A percentile compares a stretch with the other conserved stretches of the same genome.
Conservation (phyloP, 2,797 vertebrate species). For the Cryptoblepharus egeriae region DNA sequence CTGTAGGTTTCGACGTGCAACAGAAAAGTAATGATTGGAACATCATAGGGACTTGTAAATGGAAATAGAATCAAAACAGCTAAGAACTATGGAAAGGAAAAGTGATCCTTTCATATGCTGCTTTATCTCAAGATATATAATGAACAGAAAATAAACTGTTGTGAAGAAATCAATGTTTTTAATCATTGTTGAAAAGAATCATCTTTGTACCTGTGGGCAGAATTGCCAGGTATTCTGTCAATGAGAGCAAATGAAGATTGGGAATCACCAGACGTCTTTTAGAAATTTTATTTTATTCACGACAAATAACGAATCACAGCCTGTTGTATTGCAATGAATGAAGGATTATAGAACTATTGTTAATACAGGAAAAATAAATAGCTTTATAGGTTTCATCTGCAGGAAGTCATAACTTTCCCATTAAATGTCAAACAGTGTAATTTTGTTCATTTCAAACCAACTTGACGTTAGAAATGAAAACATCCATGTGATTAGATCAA, state of each 20-base stretch:
- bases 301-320: background rate
- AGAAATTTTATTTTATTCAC: background rate
- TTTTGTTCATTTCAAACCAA: background rate
- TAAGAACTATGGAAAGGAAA: background rate
- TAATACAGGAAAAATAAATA: background rate
- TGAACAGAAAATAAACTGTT: background rate
- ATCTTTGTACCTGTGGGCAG: background rate
- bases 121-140: background rate
- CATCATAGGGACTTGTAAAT: background rate
- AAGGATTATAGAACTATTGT: background rate
- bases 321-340: background rate
- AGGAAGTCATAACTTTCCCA: background rate
- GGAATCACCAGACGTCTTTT: background rate
- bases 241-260: background rate
- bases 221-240: background rate
- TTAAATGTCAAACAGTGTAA: background rate
- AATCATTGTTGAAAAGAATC: background rate
- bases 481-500: background rate
- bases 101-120: background rate
- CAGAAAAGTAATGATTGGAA: background rate
- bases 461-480: background rate
- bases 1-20: fast-evolving
- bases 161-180: background rate
- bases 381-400: background rate
- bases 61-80: background rate